Evolutionary conservation across 2,797 vertebrate species (phyloP).

Genomic region (Poecilia picta): DNA sequence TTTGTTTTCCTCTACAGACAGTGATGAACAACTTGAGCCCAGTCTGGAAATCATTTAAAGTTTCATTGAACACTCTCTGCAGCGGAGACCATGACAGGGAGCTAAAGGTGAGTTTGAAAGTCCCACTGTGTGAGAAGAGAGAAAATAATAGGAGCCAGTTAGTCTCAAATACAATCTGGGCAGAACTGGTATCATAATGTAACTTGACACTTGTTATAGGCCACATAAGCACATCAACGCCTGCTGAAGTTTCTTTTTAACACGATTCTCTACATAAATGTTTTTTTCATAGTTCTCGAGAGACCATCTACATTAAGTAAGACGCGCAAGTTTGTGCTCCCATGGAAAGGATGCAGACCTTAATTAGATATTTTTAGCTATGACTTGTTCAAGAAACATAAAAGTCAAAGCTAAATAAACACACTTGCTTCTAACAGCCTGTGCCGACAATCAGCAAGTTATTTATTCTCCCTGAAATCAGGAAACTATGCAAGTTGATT

Average conservation of each 20-base stretch:
- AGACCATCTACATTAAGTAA: background rate
- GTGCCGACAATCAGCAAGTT: background rate
- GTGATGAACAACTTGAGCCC: conserved; percentile 99
- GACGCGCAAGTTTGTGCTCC: background rate
- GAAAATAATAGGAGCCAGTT: background rate
- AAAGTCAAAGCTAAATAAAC: background rate
- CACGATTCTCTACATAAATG: conserved; percentile 16
- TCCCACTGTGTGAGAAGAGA: background rate
- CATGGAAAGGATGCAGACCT: background rate
- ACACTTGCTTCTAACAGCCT: background rate
- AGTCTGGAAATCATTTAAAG: conserved; percentile 99
- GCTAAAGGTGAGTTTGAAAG: conserved; percentile 88
- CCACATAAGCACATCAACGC: conserved; percentile 14
- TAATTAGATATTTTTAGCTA: background rate
- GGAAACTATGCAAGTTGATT: background rate
- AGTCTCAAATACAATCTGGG: conserved; percentile 1
- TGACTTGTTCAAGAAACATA: background rate
- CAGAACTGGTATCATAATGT: background rate
- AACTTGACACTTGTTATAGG: conserved; percentile 16
- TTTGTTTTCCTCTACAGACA: conserved; percentile 79
- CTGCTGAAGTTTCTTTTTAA: conserved; percentile 13
- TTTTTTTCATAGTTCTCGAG: conserved; percentile 5
- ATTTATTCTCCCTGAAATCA: background rate
- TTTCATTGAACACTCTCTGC: conserved; percentile 97
- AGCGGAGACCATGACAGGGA: conserved; percentile 94